phyloP scores from a whole-genome alignment of 2,888 invertebrate species.

The Mimas tiliae region DNA sequence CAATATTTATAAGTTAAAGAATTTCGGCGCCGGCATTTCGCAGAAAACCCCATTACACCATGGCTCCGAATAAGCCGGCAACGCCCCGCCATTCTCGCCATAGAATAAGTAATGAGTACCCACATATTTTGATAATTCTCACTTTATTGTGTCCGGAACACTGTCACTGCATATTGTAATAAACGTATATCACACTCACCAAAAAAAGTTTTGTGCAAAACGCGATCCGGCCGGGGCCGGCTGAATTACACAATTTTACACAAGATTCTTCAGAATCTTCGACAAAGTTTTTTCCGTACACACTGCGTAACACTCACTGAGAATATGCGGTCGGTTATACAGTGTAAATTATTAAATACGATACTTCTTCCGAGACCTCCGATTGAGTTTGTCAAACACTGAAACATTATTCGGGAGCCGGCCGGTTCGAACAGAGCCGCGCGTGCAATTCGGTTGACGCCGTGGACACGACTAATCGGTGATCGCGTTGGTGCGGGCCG shows the following conservation, averaged over 20 bases:
- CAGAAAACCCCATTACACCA: slow-evolving; percentile 66
- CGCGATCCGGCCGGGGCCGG: slow-evolving; percentile 79
- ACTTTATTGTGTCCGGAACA: slow-evolving; percentile 36
- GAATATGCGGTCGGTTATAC: slow-evolving; percentile 82
- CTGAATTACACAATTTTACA: slow-evolving; percentile 82
- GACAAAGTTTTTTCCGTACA: slow-evolving; percentile 85
- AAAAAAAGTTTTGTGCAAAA: slow-evolving; percentile 81
- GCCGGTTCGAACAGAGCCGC: slow-evolving; percentile 80
- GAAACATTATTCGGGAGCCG: slow-evolving; percentile 85
- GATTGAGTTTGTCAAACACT: slow-evolving; percentile 84
- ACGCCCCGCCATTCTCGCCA: slow-evolving; percentile 65
- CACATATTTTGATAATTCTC: slow-evolving; percentile 42
- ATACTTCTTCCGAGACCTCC: slow-evolving; percentile 84
- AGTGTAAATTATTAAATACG: slow-evolving; percentile 81
- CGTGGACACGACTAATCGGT: slow-evolving; percentile 74
- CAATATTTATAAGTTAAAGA: slow-evolving; percentile 47
- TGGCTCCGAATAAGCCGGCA: slow-evolving; percentile 62
- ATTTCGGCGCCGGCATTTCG: slow-evolving; percentile 67
- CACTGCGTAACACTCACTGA: slow-evolving; percentile 85
- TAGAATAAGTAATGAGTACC: slow-evolving; percentile 41
- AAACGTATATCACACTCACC: slow-evolving; percentile 62
- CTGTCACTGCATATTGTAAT: slow-evolving; percentile 31
- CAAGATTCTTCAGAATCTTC: slow-evolving; percentile 85
- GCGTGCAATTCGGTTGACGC: slow-evolving; percentile 79
- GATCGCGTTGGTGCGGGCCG: slow-evolving; percentile 44